These are phyloP conservation scores for Drosophila parvula DNA, from an alignment of 1,140 invertebrate species.

Conservation along the genomic window DNA sequence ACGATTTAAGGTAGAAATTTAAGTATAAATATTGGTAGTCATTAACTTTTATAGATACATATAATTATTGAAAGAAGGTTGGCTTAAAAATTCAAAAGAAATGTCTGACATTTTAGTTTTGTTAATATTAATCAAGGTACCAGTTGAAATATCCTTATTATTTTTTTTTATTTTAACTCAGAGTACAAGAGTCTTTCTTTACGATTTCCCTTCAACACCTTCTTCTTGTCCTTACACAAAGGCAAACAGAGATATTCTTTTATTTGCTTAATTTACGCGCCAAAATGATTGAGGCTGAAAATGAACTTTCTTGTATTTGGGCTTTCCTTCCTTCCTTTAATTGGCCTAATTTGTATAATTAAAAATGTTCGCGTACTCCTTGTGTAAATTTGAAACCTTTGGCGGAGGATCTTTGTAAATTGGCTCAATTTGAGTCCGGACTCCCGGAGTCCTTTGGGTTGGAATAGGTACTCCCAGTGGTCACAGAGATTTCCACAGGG, in stretches of 20 bases:
- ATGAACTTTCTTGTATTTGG: conserved; percentile 41
- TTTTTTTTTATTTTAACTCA: neutral
- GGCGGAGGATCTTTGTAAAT: conserved; percentile 37
- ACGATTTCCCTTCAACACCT: neutral
- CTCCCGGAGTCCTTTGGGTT: conserved; percentile 3
- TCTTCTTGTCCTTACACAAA: conserved; percentile 3
- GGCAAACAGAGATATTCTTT: conserved; percentile 16
- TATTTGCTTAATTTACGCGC: conserved; percentile 15
- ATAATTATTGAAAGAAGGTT: too few relatives aligned
- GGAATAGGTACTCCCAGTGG: neutral
- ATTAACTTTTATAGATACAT: too few relatives aligned
- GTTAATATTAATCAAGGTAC: too few relatives aligned
- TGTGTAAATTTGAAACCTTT: conserved; percentile 48
- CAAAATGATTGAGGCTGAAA: conserved; percentile 35
- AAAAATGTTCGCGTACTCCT: conserved; percentile 55
- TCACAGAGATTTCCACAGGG: neutral
- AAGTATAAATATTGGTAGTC: neutral
- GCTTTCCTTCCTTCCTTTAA: conserved; percentile 47
- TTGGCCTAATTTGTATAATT: conserved; percentile 78
- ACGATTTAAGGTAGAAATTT: neutral
- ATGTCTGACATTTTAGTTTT: too few relatives aligned
- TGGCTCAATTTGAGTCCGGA: conserved; percentile 32
- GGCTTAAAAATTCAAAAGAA: too few relatives aligned
- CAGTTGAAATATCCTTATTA: neutral
- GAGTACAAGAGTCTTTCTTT: neutral